These are phyloP conservation scores for Nephotettix cincticeps DNA, from an alignment of 1,140 invertebrate genomes.

Conservation along the genomic window DNA sequence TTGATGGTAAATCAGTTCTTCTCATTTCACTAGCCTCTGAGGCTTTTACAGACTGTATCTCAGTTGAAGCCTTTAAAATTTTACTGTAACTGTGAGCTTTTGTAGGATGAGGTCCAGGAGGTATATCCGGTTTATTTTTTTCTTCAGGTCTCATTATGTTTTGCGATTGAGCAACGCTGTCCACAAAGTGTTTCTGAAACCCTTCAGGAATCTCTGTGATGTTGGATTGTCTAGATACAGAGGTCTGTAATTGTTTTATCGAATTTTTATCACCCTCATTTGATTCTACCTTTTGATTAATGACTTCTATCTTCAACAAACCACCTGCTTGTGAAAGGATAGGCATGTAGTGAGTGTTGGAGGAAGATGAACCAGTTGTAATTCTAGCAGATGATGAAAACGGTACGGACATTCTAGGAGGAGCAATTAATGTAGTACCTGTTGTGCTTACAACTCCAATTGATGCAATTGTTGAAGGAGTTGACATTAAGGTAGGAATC, in stretches of 20 bases:
- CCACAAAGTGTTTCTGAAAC: background rate
- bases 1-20: background rate
- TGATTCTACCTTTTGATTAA: slow-evolving; percentile 2
- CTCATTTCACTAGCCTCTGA: background rate
- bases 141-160: background rate
- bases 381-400: slow-evolving; percentile 1
- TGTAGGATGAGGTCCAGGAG: background rate
- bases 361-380: background rate
- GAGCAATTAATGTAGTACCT: slow-evolving; percentile 3
- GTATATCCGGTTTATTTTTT: background rate
- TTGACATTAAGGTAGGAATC: slow-evolving; percentile 22
- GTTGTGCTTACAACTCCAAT: slow-evolving; percentile 26
- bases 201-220: background rate
- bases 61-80: background rate
- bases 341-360: slow-evolving; percentile 26
- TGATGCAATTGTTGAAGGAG: slow-evolving; percentile 6
- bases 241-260: background rate
- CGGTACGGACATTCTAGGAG: slow-evolving; percentile 27
- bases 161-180: background rate
- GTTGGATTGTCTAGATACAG: background rate
- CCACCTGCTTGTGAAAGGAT: slow-evolving; percentile 28
- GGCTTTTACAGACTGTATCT: background rate
- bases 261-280: background rate
- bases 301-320: slow-evolving; percentile 30
- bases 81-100: slow-evolving; percentile 15